Evolutionary conservation across 2,888 invertebrate species (phyloP).

Genomic region (Caenorhabditis wallacei): DNA sequence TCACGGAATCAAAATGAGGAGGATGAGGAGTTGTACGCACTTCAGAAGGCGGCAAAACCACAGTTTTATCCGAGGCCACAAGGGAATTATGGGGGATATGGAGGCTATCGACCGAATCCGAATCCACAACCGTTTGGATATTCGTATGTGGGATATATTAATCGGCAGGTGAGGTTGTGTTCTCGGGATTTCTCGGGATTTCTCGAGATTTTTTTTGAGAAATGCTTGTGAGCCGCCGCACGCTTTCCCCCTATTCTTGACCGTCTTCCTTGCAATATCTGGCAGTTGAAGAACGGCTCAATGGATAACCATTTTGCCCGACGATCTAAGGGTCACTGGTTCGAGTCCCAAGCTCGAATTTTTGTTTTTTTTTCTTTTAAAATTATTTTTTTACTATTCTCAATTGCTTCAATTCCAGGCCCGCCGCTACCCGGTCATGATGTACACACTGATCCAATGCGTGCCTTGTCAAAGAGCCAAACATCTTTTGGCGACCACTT

Average conservation of each 20-base stretch:
- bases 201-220: too few species aligned
- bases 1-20: constrained; percentile 8
- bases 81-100: constrained; percentile 46
- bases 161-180: constrained; percentile 76
- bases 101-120: constrained; percentile 49
- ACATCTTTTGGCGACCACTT: constrained; percentile 80
- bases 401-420: constrained; percentile 39
- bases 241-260: too few species aligned
- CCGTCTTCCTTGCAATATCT: too few species aligned
- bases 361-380: too few species aligned
- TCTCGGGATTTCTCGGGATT: too few species aligned
- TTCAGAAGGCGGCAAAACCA: constrained; percentile 19
- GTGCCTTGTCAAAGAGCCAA: constrained; percentile 81
- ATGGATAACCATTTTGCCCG: too few species aligned
- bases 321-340: too few species aligned
- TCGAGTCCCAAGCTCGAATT: too few species aligned
- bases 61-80: constrained; percentile 55
- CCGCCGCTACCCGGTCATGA: constrained; percentile 76
- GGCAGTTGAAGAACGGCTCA: too few species aligned
- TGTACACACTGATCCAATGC: constrained; percentile 81
- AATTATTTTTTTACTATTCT: neutral
- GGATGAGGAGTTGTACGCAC: neutral
- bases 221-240: too few species aligned
- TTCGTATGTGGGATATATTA: constrained; percentile 79
- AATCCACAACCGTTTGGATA: constrained; percentile 67